These are phyloP conservation scores for Triplophysa siluroides DNA, from an alignment of 2,113 vertebrate genomes.

Conservation along the genomic window DNA sequence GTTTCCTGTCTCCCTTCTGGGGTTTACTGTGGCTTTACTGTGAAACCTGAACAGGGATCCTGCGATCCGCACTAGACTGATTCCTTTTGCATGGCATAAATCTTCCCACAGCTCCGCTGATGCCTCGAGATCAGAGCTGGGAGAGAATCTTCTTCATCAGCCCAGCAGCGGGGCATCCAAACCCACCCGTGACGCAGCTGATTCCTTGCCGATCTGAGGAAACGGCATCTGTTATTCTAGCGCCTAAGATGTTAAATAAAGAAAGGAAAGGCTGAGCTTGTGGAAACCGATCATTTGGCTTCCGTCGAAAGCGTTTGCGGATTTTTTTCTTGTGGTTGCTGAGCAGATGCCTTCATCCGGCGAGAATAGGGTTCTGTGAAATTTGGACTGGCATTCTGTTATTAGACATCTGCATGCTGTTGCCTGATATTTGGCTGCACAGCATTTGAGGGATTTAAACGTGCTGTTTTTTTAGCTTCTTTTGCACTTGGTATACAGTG, in stretches of 20 bases:
- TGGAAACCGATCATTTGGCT: conserved; percentile 11
- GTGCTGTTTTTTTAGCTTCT: background rate
- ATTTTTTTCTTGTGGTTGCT: background rate
- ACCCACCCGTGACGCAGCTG: conserved; percentile 5
- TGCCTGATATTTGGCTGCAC: conserved; percentile 22
- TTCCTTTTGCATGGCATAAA: conserved; percentile 26
- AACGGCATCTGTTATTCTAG: conserved; percentile 10
- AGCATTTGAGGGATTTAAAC: conserved; percentile 13
- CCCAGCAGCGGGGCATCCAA: conserved; percentile 11
- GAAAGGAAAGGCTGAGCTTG: conserved; percentile 11
- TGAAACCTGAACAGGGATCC: background rate
- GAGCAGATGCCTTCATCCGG: conserved; percentile 28
- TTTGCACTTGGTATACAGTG: background rate
- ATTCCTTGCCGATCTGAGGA: background rate
- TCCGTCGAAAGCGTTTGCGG: background rate
- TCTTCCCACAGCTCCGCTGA: conserved; percentile 6
- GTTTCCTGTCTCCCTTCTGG: background rate
- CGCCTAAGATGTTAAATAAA: conserved; percentile 22
- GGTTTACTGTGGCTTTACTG: background rate
- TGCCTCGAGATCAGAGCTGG: conserved; percentile 1
- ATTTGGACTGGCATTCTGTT: conserved; percentile 23
- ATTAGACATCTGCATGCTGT: conserved; percentile 29
- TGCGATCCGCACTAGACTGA: background rate
- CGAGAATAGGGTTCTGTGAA: conserved; percentile 14
- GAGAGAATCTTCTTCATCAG: conserved; percentile 22